Conservation (phyloP, 2,113 vertebrate genomes). For the Proterorhinus semilunaris region DNA sequence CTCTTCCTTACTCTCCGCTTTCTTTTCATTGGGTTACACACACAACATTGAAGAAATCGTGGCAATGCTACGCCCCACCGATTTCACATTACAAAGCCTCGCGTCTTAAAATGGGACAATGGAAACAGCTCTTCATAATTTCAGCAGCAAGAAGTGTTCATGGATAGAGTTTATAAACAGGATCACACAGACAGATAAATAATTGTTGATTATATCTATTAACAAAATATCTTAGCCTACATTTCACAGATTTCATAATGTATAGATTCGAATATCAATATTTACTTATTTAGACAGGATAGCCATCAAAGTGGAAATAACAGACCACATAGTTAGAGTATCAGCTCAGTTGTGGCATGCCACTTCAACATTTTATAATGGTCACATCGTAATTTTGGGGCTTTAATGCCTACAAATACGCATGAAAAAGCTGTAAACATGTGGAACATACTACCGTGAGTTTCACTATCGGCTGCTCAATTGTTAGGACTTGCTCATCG, state of each 20-base stretch:
- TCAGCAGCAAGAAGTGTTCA: too few species aligned
- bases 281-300: not conserved
- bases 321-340: too few species aligned
- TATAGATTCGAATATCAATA: not conserved
- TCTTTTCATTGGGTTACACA: conserved; percentile 9
- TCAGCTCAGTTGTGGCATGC: too few species aligned
- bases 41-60: not conserved
- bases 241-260: too few species aligned
- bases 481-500: not conserved
- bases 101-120: not conserved
- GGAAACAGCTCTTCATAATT: too few species aligned
- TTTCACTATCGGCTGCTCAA: not conserved
- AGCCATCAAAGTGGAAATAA: not conserved
- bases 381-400: too few species aligned
- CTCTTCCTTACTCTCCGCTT: not conserved
- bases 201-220: not conserved
- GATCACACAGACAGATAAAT: too few species aligned
- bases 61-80: not conserved
- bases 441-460: not conserved
- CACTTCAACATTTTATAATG: too few species aligned
- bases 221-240: not conserved
- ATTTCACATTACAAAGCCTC: not conserved
- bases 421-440: not conserved
- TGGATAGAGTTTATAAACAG: too few species aligned
- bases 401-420: too few species aligned